Conservation (phyloP, 2,888 invertebrate species). For the Polymixis flavicincta region DNA sequence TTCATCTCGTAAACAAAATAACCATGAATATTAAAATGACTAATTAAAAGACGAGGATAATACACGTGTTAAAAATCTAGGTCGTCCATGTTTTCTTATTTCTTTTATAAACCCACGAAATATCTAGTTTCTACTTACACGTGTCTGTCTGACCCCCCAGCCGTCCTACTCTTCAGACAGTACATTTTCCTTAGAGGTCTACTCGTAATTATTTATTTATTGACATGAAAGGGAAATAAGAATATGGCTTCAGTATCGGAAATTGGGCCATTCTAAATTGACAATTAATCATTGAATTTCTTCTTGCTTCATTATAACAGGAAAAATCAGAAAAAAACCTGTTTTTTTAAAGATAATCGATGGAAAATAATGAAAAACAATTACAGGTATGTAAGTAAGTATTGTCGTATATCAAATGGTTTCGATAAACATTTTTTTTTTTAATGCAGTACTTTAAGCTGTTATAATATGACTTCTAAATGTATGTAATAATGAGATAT, state of each 20-base stretch:
- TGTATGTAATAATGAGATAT: not conserved
- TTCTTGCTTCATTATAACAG: not conserved
- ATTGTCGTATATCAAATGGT: not conserved
- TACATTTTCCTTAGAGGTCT: slow-evolving; percentile 16
- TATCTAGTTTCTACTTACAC: slow-evolving; percentile 38
- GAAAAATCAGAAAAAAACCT: not conserved
- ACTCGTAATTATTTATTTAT: not conserved
- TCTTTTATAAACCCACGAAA: slow-evolving; percentile 20
- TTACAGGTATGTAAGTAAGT: not conserved
- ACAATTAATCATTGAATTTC: not conserved
- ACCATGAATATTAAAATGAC: slow-evolving; percentile 27
- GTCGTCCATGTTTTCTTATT: slow-evolving; percentile 22
- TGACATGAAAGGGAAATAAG: not conserved
- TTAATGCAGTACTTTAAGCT: not conserved
- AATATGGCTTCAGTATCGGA: not conserved
- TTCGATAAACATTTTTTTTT: too few species aligned
- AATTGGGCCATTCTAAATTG: not conserved
- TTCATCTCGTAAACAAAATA: slow-evolving; percentile 2
- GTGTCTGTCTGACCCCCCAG: slow-evolving; percentile 11
- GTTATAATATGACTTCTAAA: not conserved
- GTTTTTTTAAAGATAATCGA: not conserved
- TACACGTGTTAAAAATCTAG: slow-evolving; percentile 11
- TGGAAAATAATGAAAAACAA: not conserved
- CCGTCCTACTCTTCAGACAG: not conserved
- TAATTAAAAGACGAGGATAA: slow-evolving; percentile 19